Evolutionary conservation across 2,888 invertebrate genomes (phyloP).

Genomic region (Cynaeus angustus): DNA sequence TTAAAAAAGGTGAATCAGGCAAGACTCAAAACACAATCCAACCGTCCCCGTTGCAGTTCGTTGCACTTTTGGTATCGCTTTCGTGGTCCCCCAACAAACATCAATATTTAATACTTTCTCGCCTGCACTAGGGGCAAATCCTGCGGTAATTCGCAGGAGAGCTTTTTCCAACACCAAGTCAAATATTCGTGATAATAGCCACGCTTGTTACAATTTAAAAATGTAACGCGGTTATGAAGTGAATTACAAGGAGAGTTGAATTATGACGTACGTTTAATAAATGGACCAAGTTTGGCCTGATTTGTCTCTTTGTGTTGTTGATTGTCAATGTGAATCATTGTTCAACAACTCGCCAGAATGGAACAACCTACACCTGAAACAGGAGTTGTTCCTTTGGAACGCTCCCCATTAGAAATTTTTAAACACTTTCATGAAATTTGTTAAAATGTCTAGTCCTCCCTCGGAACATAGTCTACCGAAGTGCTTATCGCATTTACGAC

Average conservation of each 20-base stretch:
- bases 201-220: slow-evolving; percentile 36
- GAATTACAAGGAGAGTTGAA: slow-evolving; percentile 37
- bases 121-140: slow-evolving; percentile 17
- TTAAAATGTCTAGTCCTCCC: too few species aligned
- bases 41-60: slow-evolving; percentile 38
- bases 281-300: slow-evolving; percentile 35
- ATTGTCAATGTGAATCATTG: slow-evolving; percentile 18
- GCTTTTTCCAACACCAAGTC: not conserved
- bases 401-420: too few species aligned
- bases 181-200: slow-evolving; percentile 6
- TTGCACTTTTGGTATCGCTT: slow-evolving; percentile 36
- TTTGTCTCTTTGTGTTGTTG: slow-evolving; percentile 28
- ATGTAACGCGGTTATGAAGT: slow-evolving; percentile 26
- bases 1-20: slow-evolving; percentile 19
- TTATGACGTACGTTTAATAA: slow-evolving; percentile 33
- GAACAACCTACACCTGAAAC: slow-evolving; percentile 20
- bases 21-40: slow-evolving; percentile 23
- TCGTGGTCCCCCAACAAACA: slow-evolving; percentile 18
- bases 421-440: too few species aligned
- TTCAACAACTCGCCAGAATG: slow-evolving; percentile 4
- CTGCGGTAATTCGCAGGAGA: too few species aligned
- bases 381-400: not conserved
- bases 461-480: not conserved
- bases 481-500: slow-evolving; percentile 3
- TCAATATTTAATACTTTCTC: slow-evolving; percentile 26